Evolutionary conservation across 2,113 vertebrate species (phyloP), one percentile per base, ranked within the genome.

Genomic region (Tachysurus fulvidraco): DNA sequence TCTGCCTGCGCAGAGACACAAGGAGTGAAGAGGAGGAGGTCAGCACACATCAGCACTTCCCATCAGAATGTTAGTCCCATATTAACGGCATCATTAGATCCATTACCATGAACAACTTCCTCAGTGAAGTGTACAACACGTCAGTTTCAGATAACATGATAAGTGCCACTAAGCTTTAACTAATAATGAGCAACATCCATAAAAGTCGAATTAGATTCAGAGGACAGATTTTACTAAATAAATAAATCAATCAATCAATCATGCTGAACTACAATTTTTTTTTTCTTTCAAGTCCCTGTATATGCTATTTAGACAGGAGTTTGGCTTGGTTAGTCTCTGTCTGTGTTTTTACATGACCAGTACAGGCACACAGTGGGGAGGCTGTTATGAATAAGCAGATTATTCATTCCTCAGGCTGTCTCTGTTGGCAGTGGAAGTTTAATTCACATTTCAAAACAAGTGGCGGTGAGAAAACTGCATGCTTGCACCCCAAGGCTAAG

Each of bases 1-100:
- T 97, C 96, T 83, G 88, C 94, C 98, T 99, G 88, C 14, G 86
- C 25, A 55, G 77, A 59, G 30, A 52, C 52, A 82, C 6, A 25
- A 14, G 21, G 82, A 86, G 36, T 28, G 25, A 25, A 64, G 2
- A 64, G 7, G 14, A 50, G 10, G 28, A 4, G 9, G 52, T 71
- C 28, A 71, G 23, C 6, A 41, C 30, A 69, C 4, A 71, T 50
- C 60, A 69, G 46, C 9, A 13, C 41, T 83, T 64, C 17, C 60
- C 4, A 64, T 44, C 30, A 46, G 36, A n/a, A 12, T 25, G 12
- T 64, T 41, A 25, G 36, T 3, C 8, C 23, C 4, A 50, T 67
- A 16, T 83, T 30, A 65, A 83, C 21, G 8, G 12, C 80, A 30
- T 67, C 25, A 52, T 50, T 67, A 83, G 7, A 21, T 13, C 8